A percentile compares a stretch with the other conserved stretches of the same genome.
These are phyloP conservation scores for Phrynocephalus guinanensis DNA, from an alignment of 2,797 vertebrate genomes.

Conservation along the genomic window DNA sequence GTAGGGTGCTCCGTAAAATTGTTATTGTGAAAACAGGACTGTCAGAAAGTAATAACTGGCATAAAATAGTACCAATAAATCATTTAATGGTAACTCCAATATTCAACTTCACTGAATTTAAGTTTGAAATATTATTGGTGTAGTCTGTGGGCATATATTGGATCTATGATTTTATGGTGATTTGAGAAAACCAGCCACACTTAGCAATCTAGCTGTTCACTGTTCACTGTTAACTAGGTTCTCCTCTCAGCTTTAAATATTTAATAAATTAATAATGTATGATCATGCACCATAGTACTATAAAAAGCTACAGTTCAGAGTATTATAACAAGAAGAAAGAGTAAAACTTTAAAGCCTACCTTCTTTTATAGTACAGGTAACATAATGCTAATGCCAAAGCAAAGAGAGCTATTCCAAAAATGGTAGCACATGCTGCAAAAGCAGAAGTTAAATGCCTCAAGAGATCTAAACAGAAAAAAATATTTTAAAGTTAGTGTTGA, in stretches of 20 bases:
- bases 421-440: slow-evolving; percentile 56
- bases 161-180: too few relatives aligned
- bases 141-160: too few relatives aligned
- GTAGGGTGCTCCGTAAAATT: not conserved
- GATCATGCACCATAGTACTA: not conserved
- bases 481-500: slow-evolving; percentile 34
- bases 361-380: slow-evolving; percentile 68
- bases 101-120: not conserved
- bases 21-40: not conserved
- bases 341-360: slow-evolving; percentile 54
- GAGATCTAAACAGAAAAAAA: slow-evolving; percentile 54
- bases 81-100: not conserved
- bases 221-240: not conserved
- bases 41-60: not conserved
- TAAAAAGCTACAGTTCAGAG: not conserved
- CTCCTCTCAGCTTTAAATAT: not conserved
- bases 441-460: slow-evolving; percentile 55
- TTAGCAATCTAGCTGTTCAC: too few relatives aligned
- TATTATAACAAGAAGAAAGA: slow-evolving; percentile 13
- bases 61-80: not conserved
- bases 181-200: too few relatives aligned
- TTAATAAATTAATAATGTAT: not conserved
- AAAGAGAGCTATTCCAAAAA: slow-evolving; percentile 59
- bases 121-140: not conserved
- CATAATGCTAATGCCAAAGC: slow-evolving; percentile 59